These are phyloP conservation scores for Cheirogaleus major DNA, from an alignment of 2,797 vertebrate species.

Conservation along the genomic window DNA sequence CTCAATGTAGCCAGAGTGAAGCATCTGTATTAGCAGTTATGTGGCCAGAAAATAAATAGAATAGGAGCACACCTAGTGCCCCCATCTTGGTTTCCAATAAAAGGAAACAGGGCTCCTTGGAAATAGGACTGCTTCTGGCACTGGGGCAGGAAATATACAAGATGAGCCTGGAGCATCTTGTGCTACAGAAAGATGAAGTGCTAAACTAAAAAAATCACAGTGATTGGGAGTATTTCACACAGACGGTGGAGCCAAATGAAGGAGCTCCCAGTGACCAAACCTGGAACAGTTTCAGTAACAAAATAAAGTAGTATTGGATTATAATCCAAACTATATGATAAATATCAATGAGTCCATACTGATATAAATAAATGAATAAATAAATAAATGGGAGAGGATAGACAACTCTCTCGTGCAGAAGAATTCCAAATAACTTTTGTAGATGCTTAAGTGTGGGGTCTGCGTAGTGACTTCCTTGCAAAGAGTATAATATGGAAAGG, in stretches of 20 bases:
- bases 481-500: not conserved
- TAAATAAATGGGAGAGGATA: not conserved
- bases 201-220: not conserved
- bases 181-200: not conserved
- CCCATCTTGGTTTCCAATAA: not conserved
- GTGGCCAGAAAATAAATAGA: not conserved
- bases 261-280: not conserved
- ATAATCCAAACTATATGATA: conserved; percentile 31
- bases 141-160: not conserved
- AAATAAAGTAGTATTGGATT: conserved; percentile 39
- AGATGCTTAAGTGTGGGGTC: conserved; percentile 1
- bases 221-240: not conserved
- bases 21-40: not conserved
- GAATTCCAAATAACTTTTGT: not conserved
- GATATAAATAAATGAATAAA: not conserved
- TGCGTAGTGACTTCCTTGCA: not conserved
- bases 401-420: not conserved
- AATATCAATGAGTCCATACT: not conserved
- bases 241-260: not conserved
- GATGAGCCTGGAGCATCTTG: not conserved
- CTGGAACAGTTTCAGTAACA: conserved; percentile 4
- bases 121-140: not conserved
- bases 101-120: not conserved
- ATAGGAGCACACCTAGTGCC: not conserved
- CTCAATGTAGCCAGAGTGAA: not conserved